Evolutionary conservation across 1,140 invertebrate genomes (phyloP).

Genomic region (Physella acuta): DNA sequence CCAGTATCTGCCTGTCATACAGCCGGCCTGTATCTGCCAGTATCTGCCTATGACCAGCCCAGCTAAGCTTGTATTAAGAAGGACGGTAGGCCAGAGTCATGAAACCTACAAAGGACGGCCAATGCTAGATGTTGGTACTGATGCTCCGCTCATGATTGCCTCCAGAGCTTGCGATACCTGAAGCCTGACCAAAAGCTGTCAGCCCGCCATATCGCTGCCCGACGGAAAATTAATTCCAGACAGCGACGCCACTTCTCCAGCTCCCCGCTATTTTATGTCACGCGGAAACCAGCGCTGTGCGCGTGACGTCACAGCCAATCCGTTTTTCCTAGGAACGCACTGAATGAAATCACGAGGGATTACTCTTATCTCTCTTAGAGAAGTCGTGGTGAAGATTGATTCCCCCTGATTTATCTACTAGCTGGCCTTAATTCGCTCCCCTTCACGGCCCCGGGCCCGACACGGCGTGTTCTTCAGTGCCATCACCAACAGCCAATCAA

Average conservation of each 20-base stretch:
- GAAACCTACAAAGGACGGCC: too few relatives aligned
- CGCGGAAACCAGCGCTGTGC: conserved; percentile 14
- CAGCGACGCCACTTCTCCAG: neutral
- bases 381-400: conserved; percentile 19
- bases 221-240: conserved; percentile 15
- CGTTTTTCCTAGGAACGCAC: conserved; percentile 9
- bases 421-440: conserved; percentile 14
- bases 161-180: neutral
- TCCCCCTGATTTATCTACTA: conserved; percentile 22
- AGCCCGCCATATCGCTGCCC: conserved; percentile 1
- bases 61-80: too few relatives aligned
- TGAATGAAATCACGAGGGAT: conserved; percentile 21
- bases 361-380: conserved; percentile 16
- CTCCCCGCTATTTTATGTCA: conserved; percentile 11
- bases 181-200: neutral
- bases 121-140: too few relatives aligned
- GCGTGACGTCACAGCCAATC: conserved; percentile 22
- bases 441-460: neutral
- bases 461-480: neutral
- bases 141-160: too few relatives aligned
- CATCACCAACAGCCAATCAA: conserved; percentile 3
- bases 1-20: too few relatives aligned
- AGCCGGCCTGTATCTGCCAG: too few relatives aligned
- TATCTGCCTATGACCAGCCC: too few relatives aligned
- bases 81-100: too few relatives aligned